Percentiles rank a stretch among this genome's conserved stretches.
phyloP scores from a whole-genome alignment of 2,113 vertebrate genomes.

The Corvus cornix region DNA sequence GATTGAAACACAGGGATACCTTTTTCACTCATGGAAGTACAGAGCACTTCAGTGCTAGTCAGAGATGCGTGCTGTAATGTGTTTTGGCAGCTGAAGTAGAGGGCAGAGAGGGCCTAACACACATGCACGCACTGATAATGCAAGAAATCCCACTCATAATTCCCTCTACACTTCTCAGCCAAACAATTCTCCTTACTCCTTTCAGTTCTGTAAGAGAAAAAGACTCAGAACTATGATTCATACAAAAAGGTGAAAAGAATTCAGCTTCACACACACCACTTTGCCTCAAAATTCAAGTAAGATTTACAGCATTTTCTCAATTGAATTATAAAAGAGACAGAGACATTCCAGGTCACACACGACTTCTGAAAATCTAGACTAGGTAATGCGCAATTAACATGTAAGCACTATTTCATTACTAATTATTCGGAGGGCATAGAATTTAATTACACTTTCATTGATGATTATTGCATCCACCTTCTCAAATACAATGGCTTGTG shows the following conservation, averaged over 20 bases:
- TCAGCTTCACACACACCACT: background rate
- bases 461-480: background rate
- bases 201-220: background rate
- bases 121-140: background rate
- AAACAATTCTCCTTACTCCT: background rate
- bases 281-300: background rate
- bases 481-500: background rate
- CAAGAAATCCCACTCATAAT: background rate
- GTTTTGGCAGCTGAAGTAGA: background rate
- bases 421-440: background rate
- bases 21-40: background rate
- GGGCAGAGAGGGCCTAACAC: background rate
- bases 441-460: background rate
- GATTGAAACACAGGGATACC: background rate
- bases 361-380: background rate
- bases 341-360: background rate
- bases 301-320: background rate
- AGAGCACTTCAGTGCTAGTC: background rate
- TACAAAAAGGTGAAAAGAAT: background rate
- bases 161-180: background rate
- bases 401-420: background rate
- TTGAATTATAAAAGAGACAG: background rate
- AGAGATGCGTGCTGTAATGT: background rate
- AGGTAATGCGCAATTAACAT: background rate
- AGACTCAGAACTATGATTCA: background rate